Percentiles rank a stretch among this genome's conserved stretches.
Conservation (phyloP, 2,888 invertebrate genomes). For the Neoaliturus tenellus region DNA sequence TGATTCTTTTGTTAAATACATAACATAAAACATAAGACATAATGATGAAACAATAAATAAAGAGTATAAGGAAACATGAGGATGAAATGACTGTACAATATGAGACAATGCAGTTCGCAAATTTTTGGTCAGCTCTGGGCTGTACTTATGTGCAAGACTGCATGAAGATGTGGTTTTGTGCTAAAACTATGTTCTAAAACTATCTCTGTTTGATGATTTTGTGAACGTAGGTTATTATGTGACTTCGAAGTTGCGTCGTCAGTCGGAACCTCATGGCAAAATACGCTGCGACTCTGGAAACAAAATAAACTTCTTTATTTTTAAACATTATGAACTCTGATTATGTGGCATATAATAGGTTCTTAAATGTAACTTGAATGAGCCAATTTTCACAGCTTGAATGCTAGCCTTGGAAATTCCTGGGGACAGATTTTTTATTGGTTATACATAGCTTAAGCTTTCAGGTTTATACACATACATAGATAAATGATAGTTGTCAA, state of each 20-base stretch:
- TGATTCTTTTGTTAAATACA: slow-evolving; percentile 8
- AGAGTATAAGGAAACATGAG: background rate
- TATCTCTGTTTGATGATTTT: slow-evolving; percentile 69
- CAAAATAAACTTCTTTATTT: too few species aligned
- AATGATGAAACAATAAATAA: slow-evolving; percentile 41
- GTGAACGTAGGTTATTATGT: slow-evolving; percentile 75
- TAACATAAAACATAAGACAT: background rate
- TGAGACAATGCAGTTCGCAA: background rate
- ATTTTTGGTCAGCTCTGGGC: too few species aligned
- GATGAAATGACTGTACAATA: slow-evolving; percentile 32
- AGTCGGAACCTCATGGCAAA: slow-evolving; percentile 74
- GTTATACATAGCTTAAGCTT: too few species aligned
- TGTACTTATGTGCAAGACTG: background rate
- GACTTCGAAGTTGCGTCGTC: slow-evolving; percentile 76
- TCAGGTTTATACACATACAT: too few species aligned
- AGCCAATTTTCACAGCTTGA: too few species aligned
- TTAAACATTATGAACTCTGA: too few species aligned
- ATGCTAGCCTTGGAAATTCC: too few species aligned
- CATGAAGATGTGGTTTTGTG: background rate
- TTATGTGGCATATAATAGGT: too few species aligned
- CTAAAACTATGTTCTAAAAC: background rate
- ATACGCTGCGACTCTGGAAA: slow-evolving; percentile 69
- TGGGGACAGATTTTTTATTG: too few species aligned
- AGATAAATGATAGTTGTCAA: too few species aligned
- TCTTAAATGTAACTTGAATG: too few species aligned